These are phyloP conservation scores for Buceros bicornis DNA, from an alignment of 2,797 vertebrate genomes.

Conservation along the genomic window DNA sequence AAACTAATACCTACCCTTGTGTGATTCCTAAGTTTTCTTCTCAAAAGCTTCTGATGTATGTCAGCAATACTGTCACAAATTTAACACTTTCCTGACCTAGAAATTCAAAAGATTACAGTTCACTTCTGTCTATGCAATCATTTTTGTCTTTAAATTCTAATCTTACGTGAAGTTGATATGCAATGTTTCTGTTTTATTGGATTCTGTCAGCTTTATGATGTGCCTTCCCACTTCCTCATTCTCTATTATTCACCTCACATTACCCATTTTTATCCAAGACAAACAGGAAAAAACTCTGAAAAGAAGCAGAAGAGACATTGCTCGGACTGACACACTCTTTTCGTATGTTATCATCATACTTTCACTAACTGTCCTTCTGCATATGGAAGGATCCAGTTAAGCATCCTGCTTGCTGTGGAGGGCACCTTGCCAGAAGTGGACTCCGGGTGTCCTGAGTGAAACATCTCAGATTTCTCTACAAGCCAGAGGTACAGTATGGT, in stretches of 20 bases:
- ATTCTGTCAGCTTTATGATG: neutral
- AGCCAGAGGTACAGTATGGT: neutral
- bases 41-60: neutral
- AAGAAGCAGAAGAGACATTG: neutral
- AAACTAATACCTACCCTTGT: neutral
- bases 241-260: neutral
- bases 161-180: neutral
- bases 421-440: too few relatives aligned
- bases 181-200: neutral
- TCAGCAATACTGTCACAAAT: neutral
- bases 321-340: neutral
- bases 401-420: too few relatives aligned
- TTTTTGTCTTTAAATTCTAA: slow-evolving; percentile 21
- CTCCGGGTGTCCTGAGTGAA: too few relatives aligned
- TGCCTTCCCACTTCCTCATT: neutral
- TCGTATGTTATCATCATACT: neutral
- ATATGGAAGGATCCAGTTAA: neutral
- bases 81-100: neutral
- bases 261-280: neutral
- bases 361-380: neutral
- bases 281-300: neutral
- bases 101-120: neutral
- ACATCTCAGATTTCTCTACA: too few relatives aligned
- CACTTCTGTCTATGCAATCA: neutral
- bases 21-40: neutral